phyloP scores from a whole-genome alignment of 2,113 vertebrate species.

The Corvus hawaiiensis region DNA sequence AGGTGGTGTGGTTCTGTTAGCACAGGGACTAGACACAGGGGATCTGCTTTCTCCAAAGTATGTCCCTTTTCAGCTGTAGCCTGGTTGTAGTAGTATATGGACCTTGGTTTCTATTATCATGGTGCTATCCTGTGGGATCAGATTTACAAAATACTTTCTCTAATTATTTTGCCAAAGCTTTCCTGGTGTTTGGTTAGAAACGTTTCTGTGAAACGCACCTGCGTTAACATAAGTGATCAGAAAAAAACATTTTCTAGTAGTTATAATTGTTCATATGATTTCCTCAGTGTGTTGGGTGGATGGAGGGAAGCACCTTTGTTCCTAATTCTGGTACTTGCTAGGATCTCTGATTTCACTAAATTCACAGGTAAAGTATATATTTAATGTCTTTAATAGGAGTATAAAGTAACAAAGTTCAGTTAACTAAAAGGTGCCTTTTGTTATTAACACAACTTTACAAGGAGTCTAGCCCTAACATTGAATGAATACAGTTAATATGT shows the following conservation, averaged over 20 bases:
- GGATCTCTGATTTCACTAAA: background rate
- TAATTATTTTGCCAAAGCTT: background rate
- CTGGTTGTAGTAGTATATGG: background rate
- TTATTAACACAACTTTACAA: background rate
- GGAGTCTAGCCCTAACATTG: background rate
- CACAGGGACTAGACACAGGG: background rate
- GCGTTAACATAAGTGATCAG: background rate
- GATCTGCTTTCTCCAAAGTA: background rate
- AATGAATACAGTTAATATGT: background rate
- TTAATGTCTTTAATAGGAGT: background rate
- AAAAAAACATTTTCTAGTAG: background rate
- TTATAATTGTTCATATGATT: background rate
- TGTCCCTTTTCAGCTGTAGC: background rate
- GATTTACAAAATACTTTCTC: background rate
- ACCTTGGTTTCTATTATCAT: background rate
- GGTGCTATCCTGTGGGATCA: background rate
- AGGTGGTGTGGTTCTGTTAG: background rate
- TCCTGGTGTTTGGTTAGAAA: background rate
- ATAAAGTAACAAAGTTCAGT: background rate
- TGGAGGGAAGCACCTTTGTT: background rate
- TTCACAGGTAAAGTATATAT: background rate
- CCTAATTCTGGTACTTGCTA: background rate
- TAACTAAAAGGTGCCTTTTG: background rate
- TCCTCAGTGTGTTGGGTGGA: background rate
- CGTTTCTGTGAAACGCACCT: background rate